Percentiles rank a stretch among this genome's conserved stretches.
phyloP scores from a whole-genome alignment of 2,888 invertebrate genomes.

The Tetragonula carbonaria region DNA sequence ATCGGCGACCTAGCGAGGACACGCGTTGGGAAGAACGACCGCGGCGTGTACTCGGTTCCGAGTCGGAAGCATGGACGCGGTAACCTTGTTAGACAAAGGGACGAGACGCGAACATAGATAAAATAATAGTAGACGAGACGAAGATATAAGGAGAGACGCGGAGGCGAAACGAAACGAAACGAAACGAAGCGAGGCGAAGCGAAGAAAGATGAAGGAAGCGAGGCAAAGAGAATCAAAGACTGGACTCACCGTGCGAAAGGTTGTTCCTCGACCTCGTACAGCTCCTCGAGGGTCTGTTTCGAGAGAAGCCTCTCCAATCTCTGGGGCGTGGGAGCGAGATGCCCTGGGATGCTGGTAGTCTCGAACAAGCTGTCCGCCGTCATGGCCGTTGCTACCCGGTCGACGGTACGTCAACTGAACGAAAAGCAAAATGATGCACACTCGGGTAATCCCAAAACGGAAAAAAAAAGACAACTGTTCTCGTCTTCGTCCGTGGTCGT shows the following conservation, averaged over 20 bases:
- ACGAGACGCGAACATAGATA: constrained; percentile 10
- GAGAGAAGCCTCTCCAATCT: constrained; percentile 83
- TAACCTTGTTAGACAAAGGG: constrained; percentile 55
- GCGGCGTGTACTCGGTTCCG: neutral
- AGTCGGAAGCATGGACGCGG: constrained; percentile 47
- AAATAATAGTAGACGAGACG: neutral
- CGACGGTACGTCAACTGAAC: constrained; percentile 53
- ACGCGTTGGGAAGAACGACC: constrained; percentile 38
- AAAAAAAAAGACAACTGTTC: too few relatives aligned
- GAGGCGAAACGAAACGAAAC: neutral
- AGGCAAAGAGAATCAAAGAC: constrained; percentile 2
- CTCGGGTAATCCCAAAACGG: constrained; percentile 32
- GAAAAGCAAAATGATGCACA: constrained; percentile 12
- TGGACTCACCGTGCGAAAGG: constrained; percentile 82
- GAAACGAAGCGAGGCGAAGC: neutral
- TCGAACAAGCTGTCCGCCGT: constrained; percentile 82
- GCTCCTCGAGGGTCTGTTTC: constrained; percentile 83
- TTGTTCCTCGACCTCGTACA: constrained; percentile 83
- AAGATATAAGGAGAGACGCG: neutral
- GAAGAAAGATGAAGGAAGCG: neutral
- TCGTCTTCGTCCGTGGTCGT: neutral
- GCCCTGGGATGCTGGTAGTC: constrained; percentile 83
- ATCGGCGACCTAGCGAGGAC: constrained; percentile 61
- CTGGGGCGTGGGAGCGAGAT: constrained; percentile 83
- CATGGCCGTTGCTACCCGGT: constrained; percentile 74